Evolutionary conservation across 2,888 invertebrate genomes (phyloP).

Genomic region (Nomada fucata): DNA sequence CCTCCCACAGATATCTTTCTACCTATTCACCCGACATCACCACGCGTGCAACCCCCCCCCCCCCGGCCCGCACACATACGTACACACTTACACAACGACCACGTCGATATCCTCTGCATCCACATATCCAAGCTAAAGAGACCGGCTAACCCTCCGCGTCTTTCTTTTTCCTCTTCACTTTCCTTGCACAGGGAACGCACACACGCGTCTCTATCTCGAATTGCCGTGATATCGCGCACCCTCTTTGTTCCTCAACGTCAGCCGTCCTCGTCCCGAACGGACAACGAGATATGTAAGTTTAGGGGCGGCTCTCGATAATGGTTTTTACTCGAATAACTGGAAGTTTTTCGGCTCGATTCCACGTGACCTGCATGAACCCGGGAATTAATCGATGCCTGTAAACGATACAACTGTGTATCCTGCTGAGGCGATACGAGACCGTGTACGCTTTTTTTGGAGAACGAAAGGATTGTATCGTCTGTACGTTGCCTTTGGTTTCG

Average conservation of each 20-base stretch:
- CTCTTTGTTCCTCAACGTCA: conserved; percentile 43
- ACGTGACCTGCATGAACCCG: conserved; percentile 1
- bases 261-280: conserved; percentile 40
- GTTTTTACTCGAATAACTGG: conserved; percentile 35
- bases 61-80: no score
- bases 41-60: conserved; percentile 20
- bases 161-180: conserved; percentile 44
- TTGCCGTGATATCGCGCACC: conserved; percentile 49
- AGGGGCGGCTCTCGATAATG: conserved; percentile 60
- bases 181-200: conserved; percentile 14
- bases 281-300: conserved; percentile 52
- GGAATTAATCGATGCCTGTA: conserved; percentile 31
- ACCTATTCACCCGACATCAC: conserved; percentile 59
- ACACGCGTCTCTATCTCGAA: conserved; percentile 53
- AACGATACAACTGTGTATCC: neutral
- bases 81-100: conserved; percentile 38
- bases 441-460: neutral
- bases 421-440: neutral
- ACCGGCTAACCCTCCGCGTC: conserved; percentile 55
- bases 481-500: neutral
- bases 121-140: conserved; percentile 44
- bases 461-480: neutral
- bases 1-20: conserved; percentile 69
- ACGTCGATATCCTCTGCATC: conserved; percentile 28
- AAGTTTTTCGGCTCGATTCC: conserved; percentile 11